Evolutionary conservation across 2,113 vertebrate species (phyloP).

Genomic region (Cnemophilus loriae): DNA sequence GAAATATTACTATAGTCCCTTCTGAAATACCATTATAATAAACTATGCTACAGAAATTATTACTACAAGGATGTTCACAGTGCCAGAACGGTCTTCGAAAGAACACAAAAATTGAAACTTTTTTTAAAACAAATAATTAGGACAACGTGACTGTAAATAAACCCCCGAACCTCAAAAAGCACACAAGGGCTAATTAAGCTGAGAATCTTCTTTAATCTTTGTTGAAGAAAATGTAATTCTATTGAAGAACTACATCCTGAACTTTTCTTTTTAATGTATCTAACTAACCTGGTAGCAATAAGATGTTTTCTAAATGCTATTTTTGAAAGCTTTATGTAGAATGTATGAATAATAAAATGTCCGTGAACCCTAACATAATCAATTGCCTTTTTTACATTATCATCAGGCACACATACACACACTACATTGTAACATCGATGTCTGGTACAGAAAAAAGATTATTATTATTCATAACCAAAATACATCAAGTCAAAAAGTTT

Average conservation of each 20-base stretch:
- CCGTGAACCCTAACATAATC: not conserved
- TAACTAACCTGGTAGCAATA: not conserved
- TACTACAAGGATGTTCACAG: not conserved
- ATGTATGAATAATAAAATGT: not conserved
- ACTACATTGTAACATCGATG: rapidly evolving
- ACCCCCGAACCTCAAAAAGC: not conserved
- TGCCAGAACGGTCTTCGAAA: not conserved
- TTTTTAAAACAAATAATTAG: not conserved
- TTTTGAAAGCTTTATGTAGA: not conserved
- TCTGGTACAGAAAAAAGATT: not conserved
- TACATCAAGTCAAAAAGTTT: not conserved
- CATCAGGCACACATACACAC: not conserved
- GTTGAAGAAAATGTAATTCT: not conserved
- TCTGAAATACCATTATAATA: not conserved
- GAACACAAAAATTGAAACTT: rapidly evolving
- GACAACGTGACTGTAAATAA: not conserved
- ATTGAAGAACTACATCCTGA: not conserved
- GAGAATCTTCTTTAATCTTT: not conserved
- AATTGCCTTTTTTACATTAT: not conserved
- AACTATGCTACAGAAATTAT: not conserved
- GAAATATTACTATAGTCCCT: not conserved
- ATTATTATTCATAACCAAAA: not conserved
- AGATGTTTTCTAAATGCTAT: not conserved
- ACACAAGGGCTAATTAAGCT: not conserved
- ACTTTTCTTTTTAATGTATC: not conserved